A percentile compares a stretch with the other conserved stretches of the same genome.
These are phyloP conservation scores for Mythimna ferrago DNA, from an alignment of 2,888 invertebrate species.

Conservation along the genomic window DNA sequence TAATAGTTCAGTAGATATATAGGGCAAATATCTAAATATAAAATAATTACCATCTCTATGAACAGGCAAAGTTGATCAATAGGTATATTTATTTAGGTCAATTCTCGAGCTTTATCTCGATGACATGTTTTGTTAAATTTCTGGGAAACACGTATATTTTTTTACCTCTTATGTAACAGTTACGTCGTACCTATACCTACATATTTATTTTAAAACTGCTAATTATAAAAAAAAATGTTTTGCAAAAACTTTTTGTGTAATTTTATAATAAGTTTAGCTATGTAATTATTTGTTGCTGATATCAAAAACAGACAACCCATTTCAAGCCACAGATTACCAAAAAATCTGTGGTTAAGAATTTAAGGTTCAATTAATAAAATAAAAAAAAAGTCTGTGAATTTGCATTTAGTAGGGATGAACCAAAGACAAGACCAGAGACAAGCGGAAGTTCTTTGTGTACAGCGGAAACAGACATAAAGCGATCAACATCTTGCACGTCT, in stretches of 20 bases:
- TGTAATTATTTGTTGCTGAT: background rate
- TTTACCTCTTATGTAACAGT: constrained; percentile 7
- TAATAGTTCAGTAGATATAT: background rate
- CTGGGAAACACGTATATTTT: background rate
- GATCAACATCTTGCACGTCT: constrained; percentile 84
- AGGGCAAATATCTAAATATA: background rate
- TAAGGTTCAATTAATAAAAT: constrained; percentile 43
- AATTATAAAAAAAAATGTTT: background rate
- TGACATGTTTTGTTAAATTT: background rate
- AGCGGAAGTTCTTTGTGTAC: constrained; percentile 86
- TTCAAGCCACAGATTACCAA: constrained; percentile 5
- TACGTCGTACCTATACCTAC: background rate
- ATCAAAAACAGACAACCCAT: background rate
- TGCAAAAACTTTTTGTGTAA: background rate
- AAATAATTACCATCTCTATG: background rate
- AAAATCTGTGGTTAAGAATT: background rate
- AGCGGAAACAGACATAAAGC: constrained; percentile 88
- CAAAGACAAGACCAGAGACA: constrained; percentile 81
- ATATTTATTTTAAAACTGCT: background rate
- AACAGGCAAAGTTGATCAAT: constrained; percentile 11
- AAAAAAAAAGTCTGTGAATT: constrained; percentile 72
- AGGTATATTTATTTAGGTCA: constrained; percentile 15
- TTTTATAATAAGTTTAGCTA: background rate
- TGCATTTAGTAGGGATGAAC: constrained; percentile 87
- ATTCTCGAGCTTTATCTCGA: background rate